A percentile compares a stretch with the other conserved stretches of the same genome.
Evolutionary conservation across 1,140 invertebrate genomes (phyloP).

Genomic region (Drosophila melanica): DNA sequence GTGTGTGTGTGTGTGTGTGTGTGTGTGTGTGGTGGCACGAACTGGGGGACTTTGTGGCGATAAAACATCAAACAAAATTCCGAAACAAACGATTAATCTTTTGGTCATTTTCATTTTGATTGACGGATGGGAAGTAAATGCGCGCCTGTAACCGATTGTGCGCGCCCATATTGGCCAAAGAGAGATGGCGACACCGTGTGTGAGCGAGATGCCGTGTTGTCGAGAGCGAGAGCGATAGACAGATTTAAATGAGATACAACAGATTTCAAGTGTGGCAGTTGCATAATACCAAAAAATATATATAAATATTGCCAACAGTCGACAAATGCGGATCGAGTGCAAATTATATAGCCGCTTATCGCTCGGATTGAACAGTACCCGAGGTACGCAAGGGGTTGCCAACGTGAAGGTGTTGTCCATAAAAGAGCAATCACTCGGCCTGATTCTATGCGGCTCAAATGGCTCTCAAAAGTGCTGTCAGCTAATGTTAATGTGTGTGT

Average conservation of each 20-base stretch:
- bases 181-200: conserved; percentile 7
- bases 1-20: conserved; percentile 29
- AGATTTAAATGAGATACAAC: conserved; percentile 40
- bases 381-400: conserved; percentile 4
- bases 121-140: conserved; percentile 82
- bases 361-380: conserved; percentile 8
- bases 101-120: conserved; percentile 83
- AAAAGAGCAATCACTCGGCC: conserved; percentile 36
- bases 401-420: conserved; percentile 28
- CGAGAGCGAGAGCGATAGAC: neutral
- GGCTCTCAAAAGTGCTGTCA: conserved; percentile 38
- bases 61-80: conserved; percentile 83
- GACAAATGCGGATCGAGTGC: conserved; percentile 1
- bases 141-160: conserved; percentile 58
- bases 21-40: conserved; percentile 42
- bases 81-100: conserved; percentile 84
- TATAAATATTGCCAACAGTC: neutral
- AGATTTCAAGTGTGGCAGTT: conserved; percentile 41
- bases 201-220: neutral
- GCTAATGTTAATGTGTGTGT: conserved; percentile 13
- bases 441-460: conserved; percentile 33
- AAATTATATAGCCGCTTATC: conserved; percentile 21
- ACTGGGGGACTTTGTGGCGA: conserved; percentile 64
- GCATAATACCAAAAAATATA: conserved; percentile 18
- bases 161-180: conserved; percentile 25